These are phyloP conservation scores for Enteromius anoplus DNA, from an alignment of 2,797 vertebrate genomes.

Conservation along the genomic window DNA sequence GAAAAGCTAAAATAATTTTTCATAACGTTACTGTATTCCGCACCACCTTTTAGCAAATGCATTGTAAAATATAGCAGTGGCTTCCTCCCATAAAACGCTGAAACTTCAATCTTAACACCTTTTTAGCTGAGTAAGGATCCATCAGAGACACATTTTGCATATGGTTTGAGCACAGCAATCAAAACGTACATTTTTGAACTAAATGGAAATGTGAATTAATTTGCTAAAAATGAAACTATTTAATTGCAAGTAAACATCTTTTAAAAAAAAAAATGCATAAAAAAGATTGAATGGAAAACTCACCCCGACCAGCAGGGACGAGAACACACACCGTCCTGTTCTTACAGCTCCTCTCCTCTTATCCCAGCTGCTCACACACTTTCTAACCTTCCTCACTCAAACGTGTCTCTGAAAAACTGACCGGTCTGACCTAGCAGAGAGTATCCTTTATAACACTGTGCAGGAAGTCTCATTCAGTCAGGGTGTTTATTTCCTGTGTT, in stretches of 20 bases:
- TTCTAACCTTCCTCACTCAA: constrained; percentile 54
- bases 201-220: background rate
- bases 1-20: background rate
- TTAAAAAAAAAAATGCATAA: background rate
- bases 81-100: background rate
- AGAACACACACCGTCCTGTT: constrained; percentile 65
- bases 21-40: background rate
- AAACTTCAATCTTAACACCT: background rate
- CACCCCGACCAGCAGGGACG: constrained; percentile 88
- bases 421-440: constrained; percentile 57
- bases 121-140: background rate
- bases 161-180: background rate
- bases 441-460: constrained; percentile 78
- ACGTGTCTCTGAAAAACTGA: constrained; percentile 65
- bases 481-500: constrained; percentile 75
- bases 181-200: background rate
- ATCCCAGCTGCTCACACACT: constrained; percentile 58
- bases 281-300: constrained; percentile 59
- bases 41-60: background rate
- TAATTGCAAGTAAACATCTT: background rate
- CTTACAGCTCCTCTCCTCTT: constrained; percentile 65
- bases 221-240: background rate
- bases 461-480: constrained; percentile 78
- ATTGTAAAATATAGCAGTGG: background rate
- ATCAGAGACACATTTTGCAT: background rate